Evolutionary conservation across 2,888 invertebrate genomes (phyloP).

Genomic region (Calameuta pallipes): DNA sequence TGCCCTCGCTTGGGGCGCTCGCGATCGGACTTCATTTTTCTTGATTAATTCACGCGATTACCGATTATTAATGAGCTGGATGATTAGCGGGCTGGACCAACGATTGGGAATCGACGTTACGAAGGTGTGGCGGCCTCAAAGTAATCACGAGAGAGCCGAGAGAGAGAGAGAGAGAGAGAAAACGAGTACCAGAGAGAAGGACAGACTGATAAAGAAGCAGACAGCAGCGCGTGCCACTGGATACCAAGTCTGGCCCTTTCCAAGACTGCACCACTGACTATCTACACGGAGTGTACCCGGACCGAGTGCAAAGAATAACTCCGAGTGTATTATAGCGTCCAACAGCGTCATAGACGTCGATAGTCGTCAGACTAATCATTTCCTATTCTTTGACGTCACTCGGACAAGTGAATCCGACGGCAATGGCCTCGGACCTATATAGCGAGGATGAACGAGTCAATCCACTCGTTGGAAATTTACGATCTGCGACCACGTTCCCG

Average conservation of each 20-base stretch:
- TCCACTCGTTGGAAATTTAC: not conserved
- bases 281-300: not conserved
- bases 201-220: not conserved
- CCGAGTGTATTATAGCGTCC: not conserved
- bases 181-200: not conserved
- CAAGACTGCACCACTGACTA: not conserved
- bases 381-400: not conserved
- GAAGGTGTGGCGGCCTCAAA: not conserved
- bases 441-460: not conserved
- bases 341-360: not conserved
- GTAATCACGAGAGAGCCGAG: not conserved
- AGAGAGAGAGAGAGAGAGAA: slow-evolving; percentile 11
- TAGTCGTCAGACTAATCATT: not conserved
- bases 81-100: slow-evolving; percentile 30
- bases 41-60: slow-evolving; percentile 41
- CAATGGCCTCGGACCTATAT: not conserved
- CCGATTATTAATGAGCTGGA: slow-evolving; percentile 40
- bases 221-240: not conserved
- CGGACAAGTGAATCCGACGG: slow-evolving; percentile 3
- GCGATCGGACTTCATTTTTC: slow-evolving; percentile 32
- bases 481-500: slow-evolving; percentile 6
- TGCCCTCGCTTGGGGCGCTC: not conserved
- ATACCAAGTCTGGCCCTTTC: not conserved
- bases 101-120: not conserved
- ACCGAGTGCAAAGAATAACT: not conserved